Base-by-base conservation (phyloP, 2,113 vertebrate species). In the Cyprinodon tularosa region DNA sequence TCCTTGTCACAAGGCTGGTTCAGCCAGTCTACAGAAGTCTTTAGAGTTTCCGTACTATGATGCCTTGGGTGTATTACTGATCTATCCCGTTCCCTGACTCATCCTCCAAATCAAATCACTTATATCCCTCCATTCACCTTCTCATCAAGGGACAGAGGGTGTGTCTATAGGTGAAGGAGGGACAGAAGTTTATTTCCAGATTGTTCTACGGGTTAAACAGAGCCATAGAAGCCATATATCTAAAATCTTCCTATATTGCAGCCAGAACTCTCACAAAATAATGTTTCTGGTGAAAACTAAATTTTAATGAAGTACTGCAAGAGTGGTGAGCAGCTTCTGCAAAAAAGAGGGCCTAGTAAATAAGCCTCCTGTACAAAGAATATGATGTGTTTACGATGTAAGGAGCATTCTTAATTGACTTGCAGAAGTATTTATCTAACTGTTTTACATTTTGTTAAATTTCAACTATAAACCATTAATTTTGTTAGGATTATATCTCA, bases 11-110 rank as follows among this genome's bases (percentile, higher is more conserved):
- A 9, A 15, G 63, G 61, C 91, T 76, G 88, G 91, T 92, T 84
- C 20, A 80, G 62, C 91, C 74, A 40, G 91, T 93, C 74, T 77
- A 17, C 15, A 37, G 66, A 66, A 22, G 36, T 57, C 45, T 42
- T 14, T 20, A 36, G 67, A 71, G 71, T 86, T 92, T 50, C 48
- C 81, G 75, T 74, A 65, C 67, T 53, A 29, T 45, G 68, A 73
- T 61, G 67, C 50, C 79, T 72, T 53, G 64, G 59, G 36, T 78
- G 74, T 48, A 65, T 42, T 20, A 84, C 70, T 84, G 39, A 83
- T 75, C 80, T 62, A 45, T 80, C 75, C 38, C 38, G 53, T 88
- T 90, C 82, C 84, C 62, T 90, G 89, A 88, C 79, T 91, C 85
- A 88, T 69, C 47, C 66, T 69, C 48, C 63, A 72, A 77, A 79